Conservation (phyloP, 2,113 vertebrate species). For the Calidris pugnax region DNA sequence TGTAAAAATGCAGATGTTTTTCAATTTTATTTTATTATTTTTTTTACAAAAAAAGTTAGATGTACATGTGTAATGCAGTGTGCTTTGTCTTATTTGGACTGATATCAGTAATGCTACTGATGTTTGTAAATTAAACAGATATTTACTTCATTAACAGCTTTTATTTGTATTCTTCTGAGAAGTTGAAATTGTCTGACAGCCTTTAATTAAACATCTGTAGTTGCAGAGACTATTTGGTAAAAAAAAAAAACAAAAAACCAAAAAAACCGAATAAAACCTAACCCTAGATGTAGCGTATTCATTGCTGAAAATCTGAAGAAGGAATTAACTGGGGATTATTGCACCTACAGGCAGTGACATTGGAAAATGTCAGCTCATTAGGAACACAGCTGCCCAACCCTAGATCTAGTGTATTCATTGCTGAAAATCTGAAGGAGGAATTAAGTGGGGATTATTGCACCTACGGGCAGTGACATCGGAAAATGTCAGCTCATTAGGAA, state of each 20-base stretch:
- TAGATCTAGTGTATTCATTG: conserved; percentile 19
- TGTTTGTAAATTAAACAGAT: conserved; percentile 98
- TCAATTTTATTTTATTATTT: conserved; percentile 71
- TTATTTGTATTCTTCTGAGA: conserved; percentile 75
- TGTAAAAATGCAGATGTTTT: conserved; percentile 81
- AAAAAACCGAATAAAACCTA: background rate
- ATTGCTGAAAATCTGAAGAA: background rate
- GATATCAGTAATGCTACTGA: conserved; percentile 95
- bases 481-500: background rate
- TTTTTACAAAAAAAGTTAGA: conserved; percentile 81
- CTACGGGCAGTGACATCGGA: background rate
- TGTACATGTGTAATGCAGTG: conserved; percentile 90
- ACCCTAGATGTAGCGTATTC: conserved; percentile 10
- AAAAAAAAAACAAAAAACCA: background rate
- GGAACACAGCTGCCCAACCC: background rate
- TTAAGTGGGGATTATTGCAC: background rate
- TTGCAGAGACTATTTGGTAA: conserved; percentile 1
- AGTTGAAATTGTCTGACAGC: background rate
- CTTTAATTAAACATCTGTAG: conserved; percentile 23
- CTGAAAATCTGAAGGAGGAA: background rate
- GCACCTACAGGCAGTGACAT: background rate
- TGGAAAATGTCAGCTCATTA: background rate
- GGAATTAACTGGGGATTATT: background rate
- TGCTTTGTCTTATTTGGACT: conserved; percentile 91
- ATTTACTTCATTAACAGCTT: conserved; percentile 88